phyloP scores from a whole-genome alignment of 2,797 vertebrate genomes.

The Poecilia gillii region DNA sequence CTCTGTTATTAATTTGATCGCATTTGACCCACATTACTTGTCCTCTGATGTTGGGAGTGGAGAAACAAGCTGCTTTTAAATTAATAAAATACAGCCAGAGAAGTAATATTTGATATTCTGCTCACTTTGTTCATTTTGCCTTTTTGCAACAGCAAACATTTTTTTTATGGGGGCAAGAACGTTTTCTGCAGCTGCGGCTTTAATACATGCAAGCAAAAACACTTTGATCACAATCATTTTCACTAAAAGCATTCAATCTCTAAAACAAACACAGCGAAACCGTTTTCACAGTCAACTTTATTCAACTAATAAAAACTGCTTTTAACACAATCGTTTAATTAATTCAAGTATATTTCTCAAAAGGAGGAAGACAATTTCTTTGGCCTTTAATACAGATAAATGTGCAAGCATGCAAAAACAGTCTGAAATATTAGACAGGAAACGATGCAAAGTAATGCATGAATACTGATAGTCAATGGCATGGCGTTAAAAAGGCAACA shows the following conservation, averaged over 20 bases:
- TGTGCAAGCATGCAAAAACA: conserved; percentile 34
- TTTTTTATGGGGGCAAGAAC: background rate
- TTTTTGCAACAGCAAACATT: background rate
- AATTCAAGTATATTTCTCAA: conserved; percentile 9
- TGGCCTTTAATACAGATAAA: background rate
- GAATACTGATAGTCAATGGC: conserved; percentile 6
- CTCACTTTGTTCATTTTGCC: background rate
- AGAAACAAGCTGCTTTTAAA: conserved; percentile 30
- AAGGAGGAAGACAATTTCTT: conserved; percentile 10
- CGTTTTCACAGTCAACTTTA: conserved; percentile 45
- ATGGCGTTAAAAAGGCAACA: conserved; percentile 29
- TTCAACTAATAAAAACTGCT: conserved; percentile 54
- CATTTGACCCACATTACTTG: conserved; percentile 47
- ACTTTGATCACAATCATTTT: background rate
- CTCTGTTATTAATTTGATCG: conserved; percentile 65
- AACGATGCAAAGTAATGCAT: background rate
- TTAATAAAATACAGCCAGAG: background rate
- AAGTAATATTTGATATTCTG: background rate
- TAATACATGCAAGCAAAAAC: background rate
- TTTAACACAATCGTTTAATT: conserved; percentile 31
- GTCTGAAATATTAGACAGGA: conserved; percentile 14
- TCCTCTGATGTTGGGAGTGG: conserved; percentile 13
- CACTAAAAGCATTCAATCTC: background rate
- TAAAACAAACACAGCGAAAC: background rate
- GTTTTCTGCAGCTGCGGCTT: background rate